Percentiles rank a stretch among this genome's conserved stretches.
phyloP scores from a whole-genome alignment of 2,888 invertebrate species.

The Pheosia tremula region DNA sequence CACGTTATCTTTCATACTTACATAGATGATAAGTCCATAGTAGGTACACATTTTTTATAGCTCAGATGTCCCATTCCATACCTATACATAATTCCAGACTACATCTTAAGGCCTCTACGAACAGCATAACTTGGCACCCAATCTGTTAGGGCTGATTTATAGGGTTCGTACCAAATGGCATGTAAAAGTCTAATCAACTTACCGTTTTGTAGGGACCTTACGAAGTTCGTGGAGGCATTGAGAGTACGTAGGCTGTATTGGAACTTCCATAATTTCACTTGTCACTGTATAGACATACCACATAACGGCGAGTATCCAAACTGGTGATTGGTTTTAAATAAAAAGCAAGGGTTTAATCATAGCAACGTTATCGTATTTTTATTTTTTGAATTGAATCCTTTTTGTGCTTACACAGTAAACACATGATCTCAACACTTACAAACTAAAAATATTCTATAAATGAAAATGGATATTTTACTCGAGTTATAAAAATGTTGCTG shows the following conservation, averaged over 20 bases:
- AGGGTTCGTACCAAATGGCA: no score
- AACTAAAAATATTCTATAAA: slow-evolving; percentile 87
- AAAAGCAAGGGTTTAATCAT: slow-evolving; percentile 80
- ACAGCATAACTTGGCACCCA: no score
- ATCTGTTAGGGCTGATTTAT: no score
- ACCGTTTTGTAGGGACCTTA: no score
- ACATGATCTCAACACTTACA: slow-evolving; percentile 88
- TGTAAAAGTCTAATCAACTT: no score
- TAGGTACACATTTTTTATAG: no score
- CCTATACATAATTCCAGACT: no score
- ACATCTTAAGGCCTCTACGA: no score
- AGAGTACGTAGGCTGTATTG: neutral
- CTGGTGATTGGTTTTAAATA: slow-evolving; percentile 36
- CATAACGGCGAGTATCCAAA: neutral
- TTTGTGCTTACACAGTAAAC: slow-evolving; percentile 89
- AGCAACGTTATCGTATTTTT: slow-evolving; percentile 89
- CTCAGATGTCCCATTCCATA: no score
- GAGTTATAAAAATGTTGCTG: slow-evolving; percentile 74
- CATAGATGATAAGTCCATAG: neutral
- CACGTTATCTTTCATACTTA: neutral
- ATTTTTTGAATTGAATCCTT: slow-evolving; percentile 87
- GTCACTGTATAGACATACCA: neutral
- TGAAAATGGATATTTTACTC: slow-evolving; percentile 72
- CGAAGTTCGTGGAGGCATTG: no score
- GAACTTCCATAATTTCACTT: neutral